These are phyloP conservation scores for Aphodius granarius DNA, from an alignment of 2,888 invertebrate species.

Conservation along the genomic window DNA sequence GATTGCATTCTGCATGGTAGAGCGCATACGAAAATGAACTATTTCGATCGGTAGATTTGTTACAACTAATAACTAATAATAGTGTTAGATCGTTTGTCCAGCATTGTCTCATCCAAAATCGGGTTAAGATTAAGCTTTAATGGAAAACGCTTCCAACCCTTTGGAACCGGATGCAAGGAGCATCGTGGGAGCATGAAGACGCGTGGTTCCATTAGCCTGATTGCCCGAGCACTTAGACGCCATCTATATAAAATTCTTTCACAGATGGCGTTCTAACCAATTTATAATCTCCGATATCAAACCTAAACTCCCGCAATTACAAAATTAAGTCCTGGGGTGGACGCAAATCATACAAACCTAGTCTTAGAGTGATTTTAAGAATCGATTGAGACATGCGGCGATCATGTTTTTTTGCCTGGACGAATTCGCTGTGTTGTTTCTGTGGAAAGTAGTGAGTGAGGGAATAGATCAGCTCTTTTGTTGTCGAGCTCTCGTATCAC, in stretches of 20 bases:
- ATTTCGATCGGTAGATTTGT: too few relatives aligned
- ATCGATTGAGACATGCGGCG: too few relatives aligned
- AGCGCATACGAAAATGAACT: too few relatives aligned
- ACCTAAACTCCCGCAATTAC: not conserved
- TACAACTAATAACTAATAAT: too few relatives aligned
- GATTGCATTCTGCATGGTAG: too few relatives aligned
- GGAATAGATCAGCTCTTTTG: not conserved
- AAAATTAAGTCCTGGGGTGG: not conserved
- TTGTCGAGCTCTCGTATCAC: not conserved
- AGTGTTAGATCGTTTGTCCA: too few relatives aligned
- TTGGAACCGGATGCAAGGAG: not conserved
- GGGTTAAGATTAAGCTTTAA: not conserved
- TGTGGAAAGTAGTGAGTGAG: not conserved
- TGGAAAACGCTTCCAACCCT: not conserved
- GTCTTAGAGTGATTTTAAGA: not conserved
- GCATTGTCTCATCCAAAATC: not conserved
- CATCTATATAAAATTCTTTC: not conserved
- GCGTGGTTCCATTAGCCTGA: not conserved
- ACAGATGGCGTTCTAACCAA: not conserved
- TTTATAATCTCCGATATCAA: not conserved
- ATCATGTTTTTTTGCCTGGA: not conserved
- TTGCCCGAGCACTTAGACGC: not conserved
- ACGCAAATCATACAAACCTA: not conserved
- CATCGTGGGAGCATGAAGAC: not conserved
- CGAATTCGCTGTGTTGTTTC: not conserved